Evolutionary conservation across 2,888 invertebrate genomes (phyloP).

Genomic region (Drosophila pegasa): DNA sequence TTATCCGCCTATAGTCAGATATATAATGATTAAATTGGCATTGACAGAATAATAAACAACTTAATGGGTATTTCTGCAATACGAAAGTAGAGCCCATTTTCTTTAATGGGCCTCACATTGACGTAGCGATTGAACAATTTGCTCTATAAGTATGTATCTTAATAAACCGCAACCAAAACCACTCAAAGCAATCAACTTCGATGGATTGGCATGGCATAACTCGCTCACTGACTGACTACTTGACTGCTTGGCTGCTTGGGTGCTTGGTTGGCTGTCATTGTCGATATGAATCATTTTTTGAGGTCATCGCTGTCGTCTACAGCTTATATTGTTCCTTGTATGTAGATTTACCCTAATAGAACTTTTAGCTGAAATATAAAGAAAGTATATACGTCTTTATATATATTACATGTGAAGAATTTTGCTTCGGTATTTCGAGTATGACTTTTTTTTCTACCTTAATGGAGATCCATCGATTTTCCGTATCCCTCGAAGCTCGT

Average conservation of each 20-base stretch:
- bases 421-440: constrained; percentile 4
- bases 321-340: constrained; percentile 26
- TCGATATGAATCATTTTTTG: constrained; percentile 52
- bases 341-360: constrained; percentile 14
- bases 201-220: constrained; percentile 47
- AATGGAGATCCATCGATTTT: constrained; percentile 54
- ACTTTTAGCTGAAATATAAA: constrained; percentile 8
- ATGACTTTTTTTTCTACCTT: constrained; percentile 40
- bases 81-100: constrained; percentile 33
- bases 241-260: constrained; percentile 21
- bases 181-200: constrained; percentile 59
- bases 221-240: constrained; percentile 20
- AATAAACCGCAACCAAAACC: constrained; percentile 46
- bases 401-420: constrained; percentile 14
- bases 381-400: constrained; percentile 17
- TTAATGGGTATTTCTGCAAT: constrained; percentile 15
- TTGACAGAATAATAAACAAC: constrained; percentile 20
- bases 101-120: constrained; percentile 38
- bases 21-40: constrained; percentile 17
- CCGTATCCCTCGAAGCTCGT: constrained; percentile 43
- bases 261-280: constrained; percentile 47
- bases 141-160: constrained; percentile 47
- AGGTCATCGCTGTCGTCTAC: constrained; percentile 40
- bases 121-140: constrained; percentile 45
- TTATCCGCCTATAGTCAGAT: background rate